phyloP scores from a whole-genome alignment of 2,888 invertebrate genomes.

The Lepeophtheirus nordmannii region DNA sequence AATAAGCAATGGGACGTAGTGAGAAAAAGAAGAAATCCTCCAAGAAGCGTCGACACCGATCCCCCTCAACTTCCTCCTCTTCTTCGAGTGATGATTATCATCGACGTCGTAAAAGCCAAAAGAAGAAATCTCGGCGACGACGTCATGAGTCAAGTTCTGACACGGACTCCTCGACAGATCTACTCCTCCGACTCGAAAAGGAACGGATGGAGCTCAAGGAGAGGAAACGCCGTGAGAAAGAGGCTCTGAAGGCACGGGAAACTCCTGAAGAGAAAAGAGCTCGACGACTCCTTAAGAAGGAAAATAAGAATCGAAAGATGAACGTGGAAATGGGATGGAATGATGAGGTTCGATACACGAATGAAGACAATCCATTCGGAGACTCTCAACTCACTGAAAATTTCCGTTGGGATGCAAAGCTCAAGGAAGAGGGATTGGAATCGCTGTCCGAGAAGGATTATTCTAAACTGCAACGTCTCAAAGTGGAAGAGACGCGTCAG shows the following conservation, averaged over 20 bases:
- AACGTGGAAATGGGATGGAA: slow-evolving; percentile 86
- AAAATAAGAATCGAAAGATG: slow-evolving; percentile 63
- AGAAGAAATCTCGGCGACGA: neutral
- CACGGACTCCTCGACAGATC: slow-evolving; percentile 33
- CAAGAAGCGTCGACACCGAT: neutral
- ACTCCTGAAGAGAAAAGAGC: slow-evolving; percentile 83
- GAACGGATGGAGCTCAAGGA: slow-evolving; percentile 50
- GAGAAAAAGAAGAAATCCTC: slow-evolving; percentile 14
- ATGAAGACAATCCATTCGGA: slow-evolving; percentile 95
- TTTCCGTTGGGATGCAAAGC: slow-evolving; percentile 92
- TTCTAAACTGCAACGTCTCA: slow-evolving; percentile 62
- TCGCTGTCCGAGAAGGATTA: slow-evolving; percentile 60
- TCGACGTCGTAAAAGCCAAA: neutral
- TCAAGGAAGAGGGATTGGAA: slow-evolving; percentile 76
- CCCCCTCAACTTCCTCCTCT: slow-evolving; percentile 20
- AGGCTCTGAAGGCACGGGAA: slow-evolving; percentile 49
- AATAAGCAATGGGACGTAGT: neutral
- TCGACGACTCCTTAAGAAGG: slow-evolving; percentile 72
- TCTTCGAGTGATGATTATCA: slow-evolving; percentile 3
- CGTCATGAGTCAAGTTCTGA: neutral
- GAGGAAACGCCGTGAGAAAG: slow-evolving; percentile 49
- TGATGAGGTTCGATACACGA: slow-evolving; percentile 88
- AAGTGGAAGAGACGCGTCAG: slow-evolving; percentile 74
- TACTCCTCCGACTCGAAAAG: slow-evolving; percentile 55
- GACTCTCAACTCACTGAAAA: slow-evolving; percentile 85